Evolutionary conservation across 2,888 invertebrate genomes (phyloP), one percentile per base, ranked within the genome.

Genomic region (Drosophila hamatofila): DNA sequence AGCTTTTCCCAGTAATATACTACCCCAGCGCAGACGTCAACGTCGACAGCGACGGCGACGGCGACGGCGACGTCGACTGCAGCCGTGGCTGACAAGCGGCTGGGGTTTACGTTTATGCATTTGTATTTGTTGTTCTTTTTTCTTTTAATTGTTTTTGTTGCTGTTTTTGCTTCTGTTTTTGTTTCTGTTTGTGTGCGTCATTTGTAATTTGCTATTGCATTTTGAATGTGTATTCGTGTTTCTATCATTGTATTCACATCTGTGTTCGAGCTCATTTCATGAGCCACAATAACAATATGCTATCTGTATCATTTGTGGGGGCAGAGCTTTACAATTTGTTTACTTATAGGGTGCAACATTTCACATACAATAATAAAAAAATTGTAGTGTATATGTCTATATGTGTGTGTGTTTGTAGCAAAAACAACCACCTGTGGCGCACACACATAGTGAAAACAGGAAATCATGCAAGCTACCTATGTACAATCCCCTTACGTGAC

Each of bases 1-100:
- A 85, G 89, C 90, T 89, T 89, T 88, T 80, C 80, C 77, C 79
- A 79, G 86, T 81, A 77, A 83, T 55, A 64, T 66, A 62, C 52
- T 57, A 51, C 51, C 37, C 27, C 61, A 25, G 52, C 65, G 55
- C 16, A 35, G 54, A 44, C 62, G 58, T n/a, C 46, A 41, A 48
- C 51, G 27, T n/a, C 35, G 39, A 5, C 41, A 21, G 11, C 41
- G 52, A 14, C 42, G 18, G 21, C 41, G 60, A 42, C 72, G 48
- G 12, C 46, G 57, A 9, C 46, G 23, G 33, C 46, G 52, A 42
- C 72, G 54, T 51, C 54, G 21, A 37, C 59, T 23, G 39, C 33
- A 44, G 25, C 61, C 27, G 33, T 42, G 7, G 18, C 37, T n/a
- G 46, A 37, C 48, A 27, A 23, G 42, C 37, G 54, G 35, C 56